Evolutionary conservation across 2,888 invertebrate genomes (phyloP).

Genomic region (Desoria tigrina): DNA sequence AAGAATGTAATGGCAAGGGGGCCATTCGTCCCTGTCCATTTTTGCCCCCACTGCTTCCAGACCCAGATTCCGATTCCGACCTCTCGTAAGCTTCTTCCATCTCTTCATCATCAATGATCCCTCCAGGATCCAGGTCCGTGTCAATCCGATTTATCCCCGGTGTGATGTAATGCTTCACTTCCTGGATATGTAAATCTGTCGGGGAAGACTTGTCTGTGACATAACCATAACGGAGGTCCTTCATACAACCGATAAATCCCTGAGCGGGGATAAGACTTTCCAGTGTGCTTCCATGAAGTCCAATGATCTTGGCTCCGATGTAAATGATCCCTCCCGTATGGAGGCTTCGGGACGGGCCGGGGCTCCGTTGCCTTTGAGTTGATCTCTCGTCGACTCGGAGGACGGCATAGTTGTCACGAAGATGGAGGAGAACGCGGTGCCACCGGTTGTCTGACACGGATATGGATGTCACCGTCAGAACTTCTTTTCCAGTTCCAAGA

Average conservation of each 20-base stretch:
- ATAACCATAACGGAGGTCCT: slow-evolving; percentile 77
- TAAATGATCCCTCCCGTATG: slow-evolving; percentile 52
- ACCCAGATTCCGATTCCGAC: slow-evolving; percentile 11
- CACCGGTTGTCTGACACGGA: slow-evolving; percentile 78
- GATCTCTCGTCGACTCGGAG: slow-evolving; percentile 52
- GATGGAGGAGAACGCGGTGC: slow-evolving; percentile 65
- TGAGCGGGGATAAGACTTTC: slow-evolving; percentile 57
- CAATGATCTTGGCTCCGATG: slow-evolving; percentile 52
- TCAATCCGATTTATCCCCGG: slow-evolving; percentile 47
- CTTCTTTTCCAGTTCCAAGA: slow-evolving; percentile 85
- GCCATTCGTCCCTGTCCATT: slow-evolving; percentile 45
- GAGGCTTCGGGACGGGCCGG: slow-evolving; percentile 49
- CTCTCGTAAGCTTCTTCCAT: slow-evolving; percentile 31
- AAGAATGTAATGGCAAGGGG: slow-evolving; percentile 48
- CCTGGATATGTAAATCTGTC: slow-evolving; percentile 49
- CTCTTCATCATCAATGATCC: slow-evolving; percentile 43
- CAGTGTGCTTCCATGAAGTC: slow-evolving; percentile 44
- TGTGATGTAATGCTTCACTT: slow-evolving; percentile 53
- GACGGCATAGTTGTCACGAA: slow-evolving; percentile 51
- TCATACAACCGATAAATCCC: slow-evolving; percentile 90
- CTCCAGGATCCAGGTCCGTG: slow-evolving; percentile 33
- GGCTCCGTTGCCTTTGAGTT: slow-evolving; percentile 50
- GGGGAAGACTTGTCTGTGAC: slow-evolving; percentile 58
- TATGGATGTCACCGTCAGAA: slow-evolving; percentile 74
- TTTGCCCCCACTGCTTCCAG: slow-evolving; percentile 31